Evolutionary conservation across 2,888 invertebrate genomes (phyloP).

Genomic region (Apotomis turbidana): DNA sequence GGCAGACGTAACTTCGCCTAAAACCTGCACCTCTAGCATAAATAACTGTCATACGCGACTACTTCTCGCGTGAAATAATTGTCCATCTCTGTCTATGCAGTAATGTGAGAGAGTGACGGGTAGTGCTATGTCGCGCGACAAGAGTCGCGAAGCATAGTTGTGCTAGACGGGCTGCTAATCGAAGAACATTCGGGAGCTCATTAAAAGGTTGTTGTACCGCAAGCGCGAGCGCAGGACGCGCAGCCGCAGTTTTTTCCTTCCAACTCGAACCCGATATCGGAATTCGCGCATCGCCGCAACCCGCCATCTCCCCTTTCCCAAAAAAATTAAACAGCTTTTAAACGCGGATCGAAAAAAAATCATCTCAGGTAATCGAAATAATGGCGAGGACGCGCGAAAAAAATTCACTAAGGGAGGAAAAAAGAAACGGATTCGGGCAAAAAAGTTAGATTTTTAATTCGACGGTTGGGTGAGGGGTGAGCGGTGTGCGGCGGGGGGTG

Average conservation of each 20-base stretch:
- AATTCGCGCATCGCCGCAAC: constrained; percentile 80
- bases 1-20: background rate
- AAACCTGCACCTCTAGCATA: background rate
- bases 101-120: too few relatives aligned
- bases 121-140: too few relatives aligned
- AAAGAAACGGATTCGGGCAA: constrained; percentile 81
- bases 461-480: constrained; percentile 61
- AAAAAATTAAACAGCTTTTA: constrained; percentile 84
- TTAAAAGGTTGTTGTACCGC: constrained; percentile 31
- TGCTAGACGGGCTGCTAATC: background rate
- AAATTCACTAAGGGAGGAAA: constrained; percentile 83
- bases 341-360: constrained; percentile 76
- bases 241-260: constrained; percentile 59
- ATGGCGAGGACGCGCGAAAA: constrained; percentile 79
- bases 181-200: constrained; percentile 20
- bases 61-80: too few relatives aligned
- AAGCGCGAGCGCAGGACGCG: constrained; percentile 50
- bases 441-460: constrained; percentile 80
- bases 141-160: too few relatives aligned
- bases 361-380: constrained; percentile 83
- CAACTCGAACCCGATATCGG: constrained; percentile 76
- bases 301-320: constrained; percentile 76
- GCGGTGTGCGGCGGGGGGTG: constrained; percentile 46
- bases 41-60: too few relatives aligned
- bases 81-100: too few relatives aligned